Evolutionary conservation across 2,797 vertebrate genomes (phyloP), one percentile per base, ranked within the genome.

Genomic region (Myotis vivesi): DNA sequence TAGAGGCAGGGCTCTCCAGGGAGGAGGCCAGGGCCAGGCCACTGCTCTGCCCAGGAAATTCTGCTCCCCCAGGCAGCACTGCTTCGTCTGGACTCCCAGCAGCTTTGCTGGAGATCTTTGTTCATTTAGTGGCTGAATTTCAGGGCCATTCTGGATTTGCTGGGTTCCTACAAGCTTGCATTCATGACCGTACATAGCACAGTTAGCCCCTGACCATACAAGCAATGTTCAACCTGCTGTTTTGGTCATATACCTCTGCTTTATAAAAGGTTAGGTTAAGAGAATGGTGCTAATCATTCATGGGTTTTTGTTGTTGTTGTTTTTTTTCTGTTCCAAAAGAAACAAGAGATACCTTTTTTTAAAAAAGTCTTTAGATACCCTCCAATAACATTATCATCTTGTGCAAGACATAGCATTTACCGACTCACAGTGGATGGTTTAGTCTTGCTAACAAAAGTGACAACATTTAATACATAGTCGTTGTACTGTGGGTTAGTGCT

Each of bases 31-130:
- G 75, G 22, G 49, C 86, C 85, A 44, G 62, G 81, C 25, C 92
- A 81, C 82, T 80, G 82, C 71, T 92, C 81, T 95, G 93, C 93
- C 68, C 64, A 72, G 90, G 89, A 96, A 97, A 95, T 49, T 71
- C 81, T 83, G 92, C 93, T 87, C 88, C 91, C 88, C 90, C 5
- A 28, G 94, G 92, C 75, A 77, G 62, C 0, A 1, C 46, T 55
- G 59, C 64, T 28, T 81, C 16, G 38, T 77, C 73, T 79, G 36
- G 41, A 68, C 81, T 90, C 81, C 36, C 46, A 68, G 46, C 36
- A 22, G 33, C 89, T 92, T 95, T 94, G 80, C 95, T 90, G 93
- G 85, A 77, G 80, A 38, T 87, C 93, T 96, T 97, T 95, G 88
- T 95, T 97, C 69, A 68, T 36, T 83, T 68, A 44, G 53, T 93